phyloP scores from a whole-genome alignment of 2,888 invertebrate genomes.

The Polyommatus iphigenia region DNA sequence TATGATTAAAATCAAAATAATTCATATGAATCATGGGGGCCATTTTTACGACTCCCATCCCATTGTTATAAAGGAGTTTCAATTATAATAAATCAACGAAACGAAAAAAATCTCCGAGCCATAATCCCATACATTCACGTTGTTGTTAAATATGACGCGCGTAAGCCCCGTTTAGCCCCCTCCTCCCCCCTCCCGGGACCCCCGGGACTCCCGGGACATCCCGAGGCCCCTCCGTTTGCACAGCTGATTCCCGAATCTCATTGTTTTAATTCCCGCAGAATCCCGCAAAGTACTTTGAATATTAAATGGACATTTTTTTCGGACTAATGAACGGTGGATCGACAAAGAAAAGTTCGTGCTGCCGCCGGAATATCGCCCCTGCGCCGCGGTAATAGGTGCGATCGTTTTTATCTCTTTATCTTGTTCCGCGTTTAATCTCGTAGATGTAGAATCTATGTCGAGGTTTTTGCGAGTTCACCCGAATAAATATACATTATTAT shows the following conservation, averaged over 20 bases:
- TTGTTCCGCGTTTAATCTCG: not conserved
- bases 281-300: constrained; percentile 38
- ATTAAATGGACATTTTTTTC: constrained; percentile 38
- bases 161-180: constrained; percentile 5
- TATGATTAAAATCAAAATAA: not conserved
- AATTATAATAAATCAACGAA: constrained; percentile 14
- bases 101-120: not conserved
- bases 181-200: not conserved
- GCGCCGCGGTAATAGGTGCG: constrained; percentile 4
- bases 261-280: constrained; percentile 41
- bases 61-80: not conserved
- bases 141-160: constrained; percentile 11
- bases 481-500: constrained; percentile 8
- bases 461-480: not conserved
- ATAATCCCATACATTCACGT: constrained; percentile 3
- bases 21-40: not conserved
- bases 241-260: constrained; percentile 36
- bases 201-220: not conserved
- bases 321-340: constrained; percentile 36
- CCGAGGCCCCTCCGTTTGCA: constrained; percentile 18
- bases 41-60: not conserved
- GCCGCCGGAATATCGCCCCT: constrained; percentile 4
- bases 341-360: constrained; percentile 29
- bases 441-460: constrained; percentile 5
- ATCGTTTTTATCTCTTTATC: not conserved